Conservation (phyloP, 64 coral and sea anemone species). For the Montipora capricornis region DNA sequence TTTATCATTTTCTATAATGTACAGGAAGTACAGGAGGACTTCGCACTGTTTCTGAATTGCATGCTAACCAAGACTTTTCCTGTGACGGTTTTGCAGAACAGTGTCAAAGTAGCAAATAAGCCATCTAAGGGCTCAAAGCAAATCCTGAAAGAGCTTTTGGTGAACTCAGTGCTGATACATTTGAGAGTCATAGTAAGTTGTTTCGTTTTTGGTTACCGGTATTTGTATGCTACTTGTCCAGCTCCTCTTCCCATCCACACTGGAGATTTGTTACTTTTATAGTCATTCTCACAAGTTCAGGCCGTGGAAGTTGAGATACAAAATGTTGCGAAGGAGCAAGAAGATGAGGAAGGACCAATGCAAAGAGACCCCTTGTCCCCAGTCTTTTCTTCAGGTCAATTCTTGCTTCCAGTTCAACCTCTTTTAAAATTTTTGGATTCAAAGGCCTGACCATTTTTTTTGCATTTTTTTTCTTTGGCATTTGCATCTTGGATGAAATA, state of each 20-base stretch:
- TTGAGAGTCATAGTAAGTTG: slow-evolving; percentile 21
- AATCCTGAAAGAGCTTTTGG: slow-evolving; percentile 97
- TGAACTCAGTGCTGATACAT: no score
- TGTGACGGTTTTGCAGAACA: slow-evolving; percentile 98
- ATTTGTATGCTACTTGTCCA: not conserved
- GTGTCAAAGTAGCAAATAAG: slow-evolving; percentile 97
- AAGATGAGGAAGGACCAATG: no score
- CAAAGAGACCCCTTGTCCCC: no score
- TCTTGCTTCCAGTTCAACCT: no score
- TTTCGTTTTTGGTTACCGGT: not conserved
- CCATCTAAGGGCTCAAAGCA: slow-evolving; percentile 94
- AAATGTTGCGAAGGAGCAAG: no score
- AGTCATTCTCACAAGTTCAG: no score
- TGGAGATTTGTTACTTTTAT: no score
- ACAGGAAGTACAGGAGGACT: slow-evolving; percentile 94
- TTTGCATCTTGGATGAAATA: slow-evolving; percentile 97
- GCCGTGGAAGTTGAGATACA: no score
- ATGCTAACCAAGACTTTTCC: slow-evolving; percentile 95
- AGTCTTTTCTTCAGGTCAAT: no score
- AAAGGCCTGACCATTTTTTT: no score
- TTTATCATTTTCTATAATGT: slow-evolving; percentile 70
- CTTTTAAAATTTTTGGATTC: no score
- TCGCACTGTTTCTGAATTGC: slow-evolving; percentile 93
- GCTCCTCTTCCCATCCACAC: no score
- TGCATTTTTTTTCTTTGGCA: slow-evolving; percentile 68